Evolutionary conservation across 2,113 vertebrate genomes (phyloP).

Genomic region (Antennarius striatus): DNA sequence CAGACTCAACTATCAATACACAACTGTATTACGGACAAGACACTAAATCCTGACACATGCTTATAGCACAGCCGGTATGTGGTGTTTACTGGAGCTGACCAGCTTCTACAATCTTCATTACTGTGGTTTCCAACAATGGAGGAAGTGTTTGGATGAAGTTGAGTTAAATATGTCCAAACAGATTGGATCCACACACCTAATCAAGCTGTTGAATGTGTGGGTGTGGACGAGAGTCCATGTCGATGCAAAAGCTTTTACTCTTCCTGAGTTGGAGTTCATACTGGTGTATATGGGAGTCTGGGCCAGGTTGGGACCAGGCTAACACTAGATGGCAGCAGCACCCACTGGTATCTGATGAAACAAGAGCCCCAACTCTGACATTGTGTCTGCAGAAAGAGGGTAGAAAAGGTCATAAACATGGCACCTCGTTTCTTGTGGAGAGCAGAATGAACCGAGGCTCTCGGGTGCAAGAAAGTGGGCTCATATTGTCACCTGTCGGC

Average conservation of each 20-base stretch:
- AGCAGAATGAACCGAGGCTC: conserved; percentile 5
- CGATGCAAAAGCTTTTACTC: too few relatives aligned
- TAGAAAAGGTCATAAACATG: conserved; percentile 41
- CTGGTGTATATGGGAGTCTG: not conserved
- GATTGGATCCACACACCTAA: conserved; percentile 3
- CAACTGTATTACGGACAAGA: conserved; percentile 39
- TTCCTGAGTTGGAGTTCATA: not conserved
- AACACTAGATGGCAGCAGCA: conserved; percentile 78
- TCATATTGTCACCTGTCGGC: conserved; percentile 36
- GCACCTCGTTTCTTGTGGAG: conserved; percentile 34
- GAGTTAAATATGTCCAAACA: conserved; percentile 32
- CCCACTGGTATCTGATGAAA: conserved; percentile 31
- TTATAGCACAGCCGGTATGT: conserved; percentile 37
- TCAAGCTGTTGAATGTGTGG: not conserved
- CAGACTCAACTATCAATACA: conserved; percentile 38
- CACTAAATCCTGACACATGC: conserved; percentile 37
- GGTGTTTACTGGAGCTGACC: conserved; percentile 28
- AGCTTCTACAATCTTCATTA: conserved; percentile 35
- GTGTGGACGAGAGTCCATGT: too few relatives aligned
- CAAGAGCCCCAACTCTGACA: conserved; percentile 25
- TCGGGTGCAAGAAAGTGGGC: conserved; percentile 12
- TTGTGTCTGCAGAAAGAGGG: conserved; percentile 33
- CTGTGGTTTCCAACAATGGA: conserved; percentile 43
- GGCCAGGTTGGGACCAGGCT: conserved; percentile 17
- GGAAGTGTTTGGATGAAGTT: conserved; percentile 47